Conservation (phyloP, 1,140 invertebrate genomes). For the Macrobrachium nipponense region DNA sequence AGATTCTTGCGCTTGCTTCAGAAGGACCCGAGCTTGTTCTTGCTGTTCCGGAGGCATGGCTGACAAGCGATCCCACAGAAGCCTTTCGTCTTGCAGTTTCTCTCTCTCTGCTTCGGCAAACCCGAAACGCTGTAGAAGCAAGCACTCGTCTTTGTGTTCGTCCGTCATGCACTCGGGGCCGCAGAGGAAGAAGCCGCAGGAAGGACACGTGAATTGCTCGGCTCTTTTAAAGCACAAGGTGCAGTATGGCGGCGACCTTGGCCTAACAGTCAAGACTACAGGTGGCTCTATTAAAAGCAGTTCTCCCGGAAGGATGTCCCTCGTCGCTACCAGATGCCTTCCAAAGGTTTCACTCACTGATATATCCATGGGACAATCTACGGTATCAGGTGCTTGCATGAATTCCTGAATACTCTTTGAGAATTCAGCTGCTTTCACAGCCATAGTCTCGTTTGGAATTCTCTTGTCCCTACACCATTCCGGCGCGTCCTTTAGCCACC, state of each 20-base stretch:
- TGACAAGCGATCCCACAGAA: conserved; percentile 11
- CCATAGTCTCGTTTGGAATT: too few species aligned
- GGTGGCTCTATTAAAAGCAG: conserved; percentile 48
- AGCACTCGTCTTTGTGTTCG: conserved; percentile 39
- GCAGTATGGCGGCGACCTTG: conserved; percentile 44
- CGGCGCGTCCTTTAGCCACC: too few species aligned
- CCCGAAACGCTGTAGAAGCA: conserved; percentile 13
- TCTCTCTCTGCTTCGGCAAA: conserved; percentile 9
- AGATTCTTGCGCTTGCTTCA: conserved; percentile 22
- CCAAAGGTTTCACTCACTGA: conserved; percentile 13
- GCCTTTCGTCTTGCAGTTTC: conserved; percentile 13
- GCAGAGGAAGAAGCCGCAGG: conserved; percentile 45
- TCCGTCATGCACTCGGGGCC: conserved; percentile 27
- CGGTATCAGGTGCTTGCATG: not conserved
- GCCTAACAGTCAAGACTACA: conserved; percentile 33
- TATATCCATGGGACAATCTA: not conserved
- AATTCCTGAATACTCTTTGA: too few species aligned
- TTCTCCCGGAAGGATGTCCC: conserved; percentile 31
- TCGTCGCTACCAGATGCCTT: conserved; percentile 35
- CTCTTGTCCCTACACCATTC: too few species aligned
- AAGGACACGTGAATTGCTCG: conserved; percentile 24
- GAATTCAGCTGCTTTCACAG: too few species aligned
- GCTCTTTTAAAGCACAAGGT: conserved; percentile 38
- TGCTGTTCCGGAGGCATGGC: conserved; percentile 35
- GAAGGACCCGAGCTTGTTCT: conserved; percentile 27